A percentile compares a stretch with the other conserved stretches of the same genome.
Evolutionary conservation across 2,797 vertebrate species (phyloP).

Genomic region (Coccyzus lansbergi): DNA sequence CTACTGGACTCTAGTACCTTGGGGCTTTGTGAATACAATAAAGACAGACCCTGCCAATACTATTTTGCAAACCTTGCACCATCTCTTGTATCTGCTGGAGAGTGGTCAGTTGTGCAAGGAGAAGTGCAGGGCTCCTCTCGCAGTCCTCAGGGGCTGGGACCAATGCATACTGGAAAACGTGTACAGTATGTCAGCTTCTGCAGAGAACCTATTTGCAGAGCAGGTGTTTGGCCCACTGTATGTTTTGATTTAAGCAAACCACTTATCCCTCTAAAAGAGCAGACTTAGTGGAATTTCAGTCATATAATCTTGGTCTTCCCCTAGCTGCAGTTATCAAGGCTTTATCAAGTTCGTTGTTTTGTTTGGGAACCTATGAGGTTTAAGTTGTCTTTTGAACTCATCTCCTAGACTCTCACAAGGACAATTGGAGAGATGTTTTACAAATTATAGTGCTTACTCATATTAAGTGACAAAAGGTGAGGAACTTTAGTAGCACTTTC

Average conservation of each 20-base stretch:
- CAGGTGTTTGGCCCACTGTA: not conserved
- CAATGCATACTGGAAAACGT: not conserved
- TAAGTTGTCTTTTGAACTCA: not conserved
- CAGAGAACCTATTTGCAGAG: not conserved
- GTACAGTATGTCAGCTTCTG: not conserved
- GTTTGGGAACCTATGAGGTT: not conserved
- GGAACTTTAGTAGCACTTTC: not conserved
- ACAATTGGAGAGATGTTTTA: not conserved
- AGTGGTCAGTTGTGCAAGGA: not conserved
- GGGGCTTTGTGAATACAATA: not conserved
- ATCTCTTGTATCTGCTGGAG: not conserved
- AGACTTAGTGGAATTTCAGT: not conserved
- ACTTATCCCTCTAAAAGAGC: not conserved
- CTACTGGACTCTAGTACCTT: not conserved
- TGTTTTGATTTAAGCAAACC: not conserved
- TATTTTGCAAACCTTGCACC: not conserved
- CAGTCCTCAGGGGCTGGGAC: not conserved
- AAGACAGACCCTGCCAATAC: not conserved
- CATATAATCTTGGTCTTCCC: not conserved
- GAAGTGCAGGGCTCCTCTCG: rapidly evolving
- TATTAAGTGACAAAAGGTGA: not conserved
- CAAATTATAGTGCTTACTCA: not conserved
- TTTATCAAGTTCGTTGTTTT: not conserved
- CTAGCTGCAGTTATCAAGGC: not conserved
- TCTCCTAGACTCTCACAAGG: not conserved